Conservation (phyloP, 2,113 vertebrate species). For the Caloenas nicobarica region DNA sequence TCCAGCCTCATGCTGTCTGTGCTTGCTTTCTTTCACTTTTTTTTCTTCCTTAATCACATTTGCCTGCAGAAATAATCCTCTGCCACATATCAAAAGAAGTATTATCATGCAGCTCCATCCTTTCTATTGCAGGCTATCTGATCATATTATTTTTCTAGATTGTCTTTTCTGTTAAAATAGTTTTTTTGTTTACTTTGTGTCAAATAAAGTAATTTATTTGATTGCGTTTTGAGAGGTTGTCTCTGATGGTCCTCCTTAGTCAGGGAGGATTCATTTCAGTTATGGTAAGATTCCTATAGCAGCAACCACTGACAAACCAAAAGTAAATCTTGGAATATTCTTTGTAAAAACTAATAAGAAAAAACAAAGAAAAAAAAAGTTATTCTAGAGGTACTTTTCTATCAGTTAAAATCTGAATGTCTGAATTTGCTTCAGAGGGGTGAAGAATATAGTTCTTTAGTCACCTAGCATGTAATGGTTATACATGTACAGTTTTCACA, state of each 20-base stretch:
- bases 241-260: neutral
- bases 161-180: neutral
- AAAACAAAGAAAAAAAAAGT: neutral
- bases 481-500: neutral
- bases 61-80: neutral
- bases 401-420: neutral
- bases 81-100: neutral
- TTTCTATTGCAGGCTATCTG: neutral
- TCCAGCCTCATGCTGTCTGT: neutral
- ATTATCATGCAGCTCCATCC: neutral
- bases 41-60: neutral
- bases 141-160: neutral
- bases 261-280: neutral
- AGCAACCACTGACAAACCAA: neutral
- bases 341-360: neutral
- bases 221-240: neutral
- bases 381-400: neutral
- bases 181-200: neutral
- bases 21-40: neutral
- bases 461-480: neutral
- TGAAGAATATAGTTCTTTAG: neutral
- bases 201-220: neutral
- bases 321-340: neutral
- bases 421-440: neutral
- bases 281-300: neutral